phyloP scores from a whole-genome alignment of 1,140 invertebrate species.

The Chelonus insularis region DNA sequence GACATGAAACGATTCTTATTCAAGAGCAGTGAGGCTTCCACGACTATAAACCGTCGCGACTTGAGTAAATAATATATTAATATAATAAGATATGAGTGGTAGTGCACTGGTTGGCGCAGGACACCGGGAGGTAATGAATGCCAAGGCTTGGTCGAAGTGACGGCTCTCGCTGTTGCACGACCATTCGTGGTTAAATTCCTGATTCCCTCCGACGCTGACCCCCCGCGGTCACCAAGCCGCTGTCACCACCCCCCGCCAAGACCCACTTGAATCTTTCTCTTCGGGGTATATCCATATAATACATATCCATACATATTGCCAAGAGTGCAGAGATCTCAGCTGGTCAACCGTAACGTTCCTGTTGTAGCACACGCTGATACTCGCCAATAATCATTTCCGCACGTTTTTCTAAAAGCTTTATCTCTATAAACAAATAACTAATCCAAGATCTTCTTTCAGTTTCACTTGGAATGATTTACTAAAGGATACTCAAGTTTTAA shows the following conservation, averaged over 20 bases:
- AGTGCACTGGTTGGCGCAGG: conserved; percentile 44
- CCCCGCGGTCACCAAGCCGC: conserved; percentile 49
- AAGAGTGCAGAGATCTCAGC: background rate
- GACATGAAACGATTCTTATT: too few species aligned
- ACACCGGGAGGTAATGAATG: conserved; percentile 61
- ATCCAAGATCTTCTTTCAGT: too few species aligned
- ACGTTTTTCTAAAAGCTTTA: too few species aligned
- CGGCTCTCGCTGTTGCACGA: conserved; percentile 57
- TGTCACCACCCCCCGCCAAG: conserved; percentile 58
- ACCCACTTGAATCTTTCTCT: conserved; percentile 26
- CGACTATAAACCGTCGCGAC: too few species aligned
- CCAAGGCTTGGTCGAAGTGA: conserved; percentile 53
- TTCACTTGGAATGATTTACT: too few species aligned
- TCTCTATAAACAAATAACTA: too few species aligned
- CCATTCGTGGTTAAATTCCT: conserved; percentile 59
- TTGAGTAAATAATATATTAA: too few species aligned
- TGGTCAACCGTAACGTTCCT: background rate
- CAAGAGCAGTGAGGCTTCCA: too few species aligned
- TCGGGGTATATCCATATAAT: conserved; percentile 1
- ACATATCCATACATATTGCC: background rate
- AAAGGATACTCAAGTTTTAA: too few species aligned
- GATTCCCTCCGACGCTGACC: conserved; percentile 48
- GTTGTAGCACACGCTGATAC: too few species aligned
- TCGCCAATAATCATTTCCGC: too few species aligned
- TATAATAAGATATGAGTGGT: conserved; percentile 50